phyloP scores from a whole-genome alignment of 2,113 vertebrate species.

The Aspiorhynchus laticeps region DNA sequence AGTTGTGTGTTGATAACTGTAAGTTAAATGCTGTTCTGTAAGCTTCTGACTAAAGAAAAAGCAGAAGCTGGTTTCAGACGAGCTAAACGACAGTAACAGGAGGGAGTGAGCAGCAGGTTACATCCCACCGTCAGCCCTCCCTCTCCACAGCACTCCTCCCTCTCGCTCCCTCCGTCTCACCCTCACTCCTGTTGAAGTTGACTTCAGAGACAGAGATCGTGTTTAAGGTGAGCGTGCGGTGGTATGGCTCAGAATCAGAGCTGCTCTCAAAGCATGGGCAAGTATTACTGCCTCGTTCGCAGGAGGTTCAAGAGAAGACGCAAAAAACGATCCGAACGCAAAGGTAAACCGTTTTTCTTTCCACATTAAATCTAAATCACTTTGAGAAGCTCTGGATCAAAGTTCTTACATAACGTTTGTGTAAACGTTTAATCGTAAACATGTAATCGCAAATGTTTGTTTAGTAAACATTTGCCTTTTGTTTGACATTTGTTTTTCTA shows the following conservation, averaged over 20 bases:
- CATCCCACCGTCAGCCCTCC: background rate
- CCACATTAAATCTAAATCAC: background rate
- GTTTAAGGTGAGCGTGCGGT: background rate
- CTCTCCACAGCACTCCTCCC: background rate
- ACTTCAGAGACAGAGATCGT: background rate
- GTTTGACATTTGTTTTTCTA: background rate
- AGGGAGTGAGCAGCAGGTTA: background rate
- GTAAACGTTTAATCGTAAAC: background rate
- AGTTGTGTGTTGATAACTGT: background rate
- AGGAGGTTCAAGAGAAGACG: constrained; percentile 73
- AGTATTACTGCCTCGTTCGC: constrained; percentile 51
- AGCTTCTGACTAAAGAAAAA: background rate
- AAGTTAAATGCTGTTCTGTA: background rate
- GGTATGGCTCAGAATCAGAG: constrained; percentile 66
- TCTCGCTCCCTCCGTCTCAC: constrained; percentile 6
- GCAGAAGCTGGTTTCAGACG: background rate
- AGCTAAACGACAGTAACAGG: background rate
- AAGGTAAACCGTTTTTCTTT: constrained; percentile 67
- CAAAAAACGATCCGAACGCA: constrained; percentile 74
- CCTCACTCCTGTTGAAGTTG: background rate
- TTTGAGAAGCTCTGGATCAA: background rate
- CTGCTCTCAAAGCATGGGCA: constrained; percentile 46
- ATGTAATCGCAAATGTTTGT: too few relatives aligned
- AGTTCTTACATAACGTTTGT: background rate
- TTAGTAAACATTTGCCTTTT: too few relatives aligned